Conservation (phyloP, 2,113 vertebrate species). For the Pteropus alecto region DNA sequence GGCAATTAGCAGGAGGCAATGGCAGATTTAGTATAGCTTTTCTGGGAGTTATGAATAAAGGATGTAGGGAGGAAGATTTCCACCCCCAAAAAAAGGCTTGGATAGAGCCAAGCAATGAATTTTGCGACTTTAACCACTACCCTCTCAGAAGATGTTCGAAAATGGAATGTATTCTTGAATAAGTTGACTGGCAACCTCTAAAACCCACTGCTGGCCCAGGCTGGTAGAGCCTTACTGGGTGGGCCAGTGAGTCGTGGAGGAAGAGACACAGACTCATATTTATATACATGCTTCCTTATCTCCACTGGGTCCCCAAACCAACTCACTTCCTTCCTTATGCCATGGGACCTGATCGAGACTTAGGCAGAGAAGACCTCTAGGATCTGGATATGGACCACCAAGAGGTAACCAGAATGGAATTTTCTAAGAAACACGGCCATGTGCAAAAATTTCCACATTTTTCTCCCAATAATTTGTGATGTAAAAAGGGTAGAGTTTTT, state of each 20-base stretch:
- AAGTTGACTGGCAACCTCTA: not conserved
- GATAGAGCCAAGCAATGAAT: not conserved
- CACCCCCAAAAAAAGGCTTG: rapidly evolving
- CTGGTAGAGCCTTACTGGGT: not conserved
- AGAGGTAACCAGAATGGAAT: not conserved
- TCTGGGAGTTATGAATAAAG: constrained; percentile 72
- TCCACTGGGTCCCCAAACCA: not conserved
- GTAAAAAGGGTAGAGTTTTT: not conserved
- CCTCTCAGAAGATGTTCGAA: constrained; percentile 26
- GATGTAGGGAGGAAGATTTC: not conserved
- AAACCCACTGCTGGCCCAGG: not conserved
- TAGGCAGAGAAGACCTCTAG: not conserved
- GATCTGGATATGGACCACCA: not conserved
- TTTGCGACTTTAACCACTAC: not conserved
- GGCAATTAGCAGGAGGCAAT: constrained; percentile 71
- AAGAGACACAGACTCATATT: not conserved
- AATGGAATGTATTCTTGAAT: not conserved
- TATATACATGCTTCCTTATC: rapidly evolving
- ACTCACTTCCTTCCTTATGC: not conserved
- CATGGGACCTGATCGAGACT: not conserved
- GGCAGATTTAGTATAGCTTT: constrained; percentile 74
- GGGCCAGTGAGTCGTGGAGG: not conserved
- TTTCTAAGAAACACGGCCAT: not conserved
- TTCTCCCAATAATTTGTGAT: not conserved
- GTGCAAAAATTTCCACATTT: not conserved